Base-by-base conservation (phyloP, 2,113 vertebrate genomes). In the Holacanthus passer region DNA sequence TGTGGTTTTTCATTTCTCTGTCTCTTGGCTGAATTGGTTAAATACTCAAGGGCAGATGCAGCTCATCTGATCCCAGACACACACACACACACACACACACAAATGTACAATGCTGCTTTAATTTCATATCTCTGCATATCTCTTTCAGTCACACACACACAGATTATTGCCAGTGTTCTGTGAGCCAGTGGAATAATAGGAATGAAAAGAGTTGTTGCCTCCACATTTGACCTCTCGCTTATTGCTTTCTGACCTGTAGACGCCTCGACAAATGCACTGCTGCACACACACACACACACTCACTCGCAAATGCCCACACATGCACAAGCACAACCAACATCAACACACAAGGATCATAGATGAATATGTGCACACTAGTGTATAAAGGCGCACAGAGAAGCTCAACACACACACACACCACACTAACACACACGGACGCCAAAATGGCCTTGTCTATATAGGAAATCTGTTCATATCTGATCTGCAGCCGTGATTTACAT, bases 221-320 rank as follows among this genome's bases (percentile, higher is more conserved):
- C 64, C 43, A n/a, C 64, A 56, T 59, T 31, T 74, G 77, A 77
- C 72, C 83, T 81, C 73, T 66, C 3, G 3, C 27, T 73, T 85
- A 80, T 85, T 85, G 67, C 83, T 73, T 77, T 29, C 37, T 73
- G 67, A 85, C 67, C 80, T 19, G 4, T 5, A 17, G 17, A 68
- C 48, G 45, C 47, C 47, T 80, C 52, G 16, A 58, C 41, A 73
- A 48, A 52, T 56, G 39, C 32, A 72, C 4, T 3, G 6, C 43
- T 3, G 29, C 52, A 41, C 8, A 31, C 24, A 59, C 50, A 74
- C 14, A 39, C 60, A 67, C 53, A 17, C 13, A 8, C 20, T n/a
- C 6, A 12, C 52, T 37, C 35, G 35, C 35, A 7, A 8, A 47
- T 5, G n/a, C 52, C 41, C 8, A 39, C 24, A 50, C 50, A 41